Base-by-base conservation (phyloP, 2,113 vertebrate species). In the Tragelaphus buxtoni region DNA sequence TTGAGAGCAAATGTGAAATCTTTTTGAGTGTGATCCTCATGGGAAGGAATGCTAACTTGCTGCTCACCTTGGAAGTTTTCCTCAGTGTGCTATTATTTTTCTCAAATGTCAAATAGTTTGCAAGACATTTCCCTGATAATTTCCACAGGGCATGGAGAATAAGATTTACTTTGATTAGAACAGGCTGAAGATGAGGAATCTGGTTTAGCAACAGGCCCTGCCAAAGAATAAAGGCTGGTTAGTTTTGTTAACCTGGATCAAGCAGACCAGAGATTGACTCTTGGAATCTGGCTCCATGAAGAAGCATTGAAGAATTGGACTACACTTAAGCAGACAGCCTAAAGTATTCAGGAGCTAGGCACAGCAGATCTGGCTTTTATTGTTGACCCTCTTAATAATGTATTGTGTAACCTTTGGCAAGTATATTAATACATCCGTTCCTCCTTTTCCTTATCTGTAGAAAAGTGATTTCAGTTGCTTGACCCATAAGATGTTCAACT, bases 1-100 rank as follows among this genome's bases (percentile, higher is more conserved):
- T 83, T 74, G 53, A 91, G 96, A 94, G 51, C 47, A 47, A 77
- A 82, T 39, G 18, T 49, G 85, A 97, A 97, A 87, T 93, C 51
- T 39, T 86, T 82, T 45, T 86, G 88, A 39, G 32, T 35, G 22
- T 65, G 51, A 94, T 93, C 56, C 72, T 94, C 61, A 56, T 45
- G 30, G 47, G 72, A 94, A 95, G 51, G n/a, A 92, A 86, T 91
- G 60, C 42, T 79, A 82, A 55, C 80, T 61, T 49, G 13, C 39
- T 3, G 0, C 39, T 96, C 45, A 65, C 58, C 53, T 10, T 79
- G 16, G 76, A 90, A 51, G 12, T 51, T 89, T 94, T 92, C 82
- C 58, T 97, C 30, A 2, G 49, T 83, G 58, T 49, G 30, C 61
- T 81, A 63, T 76, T 76, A 65, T 92, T 95, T 97, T 86, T 77